Percentiles rank a stretch among this genome's conserved stretches.
These are phyloP conservation scores for Lymantria monacha DNA, from an alignment of 2,888 invertebrate species.

Conservation along the genomic window DNA sequence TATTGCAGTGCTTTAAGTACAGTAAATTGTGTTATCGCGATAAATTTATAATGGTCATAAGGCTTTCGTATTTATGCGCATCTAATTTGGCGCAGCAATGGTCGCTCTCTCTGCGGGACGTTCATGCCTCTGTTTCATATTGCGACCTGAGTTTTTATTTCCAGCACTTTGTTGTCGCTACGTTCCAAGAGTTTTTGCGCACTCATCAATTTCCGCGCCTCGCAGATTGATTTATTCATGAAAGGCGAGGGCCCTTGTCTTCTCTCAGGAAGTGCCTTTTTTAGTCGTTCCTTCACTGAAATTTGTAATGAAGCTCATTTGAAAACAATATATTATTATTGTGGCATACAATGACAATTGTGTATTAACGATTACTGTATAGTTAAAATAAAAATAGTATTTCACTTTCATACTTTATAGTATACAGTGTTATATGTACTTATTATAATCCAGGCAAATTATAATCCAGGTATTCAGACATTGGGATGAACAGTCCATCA, in stretches of 20 bases:
- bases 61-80: constrained; percentile 69
- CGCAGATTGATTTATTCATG: constrained; percentile 79
- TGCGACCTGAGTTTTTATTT: constrained; percentile 70
- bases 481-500: constrained; percentile 36
- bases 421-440: constrained; percentile 16
- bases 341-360: constrained; percentile 40
- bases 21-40: not conserved
- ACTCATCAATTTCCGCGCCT: constrained; percentile 81
- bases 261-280: constrained; percentile 78
- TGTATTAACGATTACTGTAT: constrained; percentile 6
- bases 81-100: constrained; percentile 64
- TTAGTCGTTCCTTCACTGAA: constrained; percentile 64
- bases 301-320: constrained; percentile 78
- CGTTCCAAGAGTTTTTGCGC: constrained; percentile 72
- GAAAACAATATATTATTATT: constrained; percentile 78
- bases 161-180: constrained; percentile 75
- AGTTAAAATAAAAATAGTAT: not conserved
- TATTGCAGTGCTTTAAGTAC: not conserved
- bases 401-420: constrained; percentile 7
- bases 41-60: constrained; percentile 11
- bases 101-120: constrained; percentile 54
- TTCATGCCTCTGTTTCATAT: constrained; percentile 49
- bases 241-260: constrained; percentile 60
- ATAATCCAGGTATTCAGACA: constrained; percentile 26
- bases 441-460: constrained; percentile 28